Evolutionary conservation across 2,797 vertebrate genomes (phyloP).

Genomic region (Tenualosa ilisha): DNA sequence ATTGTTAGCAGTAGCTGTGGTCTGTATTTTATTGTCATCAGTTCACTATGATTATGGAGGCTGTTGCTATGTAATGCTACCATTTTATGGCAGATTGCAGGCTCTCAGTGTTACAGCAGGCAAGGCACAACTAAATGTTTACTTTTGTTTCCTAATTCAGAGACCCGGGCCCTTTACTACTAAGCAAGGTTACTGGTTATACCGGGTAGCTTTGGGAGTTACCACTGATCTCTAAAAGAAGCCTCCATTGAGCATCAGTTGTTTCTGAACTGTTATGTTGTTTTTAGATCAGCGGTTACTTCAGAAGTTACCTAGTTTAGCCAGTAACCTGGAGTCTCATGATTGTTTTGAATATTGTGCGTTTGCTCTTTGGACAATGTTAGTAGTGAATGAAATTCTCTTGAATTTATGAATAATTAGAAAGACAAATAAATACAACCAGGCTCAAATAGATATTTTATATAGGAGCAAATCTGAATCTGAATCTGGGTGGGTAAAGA

Average conservation of each 20-base stretch:
- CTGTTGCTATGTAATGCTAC: not conserved
- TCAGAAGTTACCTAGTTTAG: too few species aligned
- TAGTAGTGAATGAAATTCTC: too few species aligned
- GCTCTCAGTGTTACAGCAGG: not conserved
- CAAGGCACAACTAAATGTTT: not conserved
- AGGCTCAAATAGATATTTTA: not conserved
- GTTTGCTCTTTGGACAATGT: not conserved
- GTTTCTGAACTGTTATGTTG: too few species aligned
- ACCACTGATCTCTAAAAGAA: too few species aligned
- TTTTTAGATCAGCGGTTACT: too few species aligned
- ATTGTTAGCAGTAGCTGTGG: slow-evolving; percentile 10
- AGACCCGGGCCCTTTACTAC: not conserved
- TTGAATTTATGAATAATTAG: too few species aligned
- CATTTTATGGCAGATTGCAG: not conserved
- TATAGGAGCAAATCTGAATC: not conserved
- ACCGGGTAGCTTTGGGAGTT: too few species aligned
- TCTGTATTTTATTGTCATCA: slow-evolving; percentile 7
- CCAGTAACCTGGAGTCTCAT: not conserved
- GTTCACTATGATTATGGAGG: not conserved
- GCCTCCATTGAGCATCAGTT: too few species aligned
- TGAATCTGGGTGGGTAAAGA: not conserved
- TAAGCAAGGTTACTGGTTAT: too few species aligned
- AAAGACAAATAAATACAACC: not conserved
- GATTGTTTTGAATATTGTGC: not conserved
- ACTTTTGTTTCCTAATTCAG: not conserved